phyloP scores from a whole-genome alignment of 2,113 vertebrate genomes.

The Cavia aperea region DNA sequence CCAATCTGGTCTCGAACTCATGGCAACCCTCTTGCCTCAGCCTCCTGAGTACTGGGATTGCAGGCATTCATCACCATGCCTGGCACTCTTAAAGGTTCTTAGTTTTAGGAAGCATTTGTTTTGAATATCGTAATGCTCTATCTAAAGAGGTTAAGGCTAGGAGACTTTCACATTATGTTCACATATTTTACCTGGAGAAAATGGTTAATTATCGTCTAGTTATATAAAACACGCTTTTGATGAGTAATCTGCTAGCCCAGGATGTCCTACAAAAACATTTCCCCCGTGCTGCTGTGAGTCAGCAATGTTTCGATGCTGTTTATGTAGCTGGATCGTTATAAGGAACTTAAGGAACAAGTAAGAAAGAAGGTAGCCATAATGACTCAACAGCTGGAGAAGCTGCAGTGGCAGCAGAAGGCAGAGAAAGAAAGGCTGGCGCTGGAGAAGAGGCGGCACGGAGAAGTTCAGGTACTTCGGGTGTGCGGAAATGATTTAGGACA shows the following conservation, averaged over 20 bases:
- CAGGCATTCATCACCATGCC: background rate
- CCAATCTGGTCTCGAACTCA: background rate
- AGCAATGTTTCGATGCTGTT: slow-evolving; percentile 42
- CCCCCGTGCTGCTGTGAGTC: background rate
- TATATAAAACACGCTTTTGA: background rate
- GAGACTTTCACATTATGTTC: slow-evolving; percentile 6
- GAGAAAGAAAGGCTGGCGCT: slow-evolving; percentile 84
- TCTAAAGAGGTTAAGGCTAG: slow-evolving; percentile 19
- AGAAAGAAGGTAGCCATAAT: slow-evolving; percentile 81
- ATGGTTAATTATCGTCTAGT: slow-evolving; percentile 5
- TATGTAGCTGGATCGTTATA: slow-evolving; percentile 83
- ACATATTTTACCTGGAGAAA: slow-evolving; percentile 31
- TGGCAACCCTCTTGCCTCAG: background rate
- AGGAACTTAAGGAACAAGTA: slow-evolving; percentile 84
- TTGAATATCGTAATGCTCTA: background rate
- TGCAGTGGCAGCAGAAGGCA: slow-evolving; percentile 84
- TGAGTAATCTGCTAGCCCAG: background rate
- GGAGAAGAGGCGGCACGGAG: slow-evolving; percentile 81
- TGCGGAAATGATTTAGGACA: background rate
- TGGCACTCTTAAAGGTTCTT: background rate
- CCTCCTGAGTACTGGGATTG: background rate
- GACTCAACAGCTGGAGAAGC: slow-evolving; percentile 84
- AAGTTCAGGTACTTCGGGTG: slow-evolving; percentile 81
- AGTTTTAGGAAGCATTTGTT: background rate
- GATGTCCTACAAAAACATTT: background rate